phyloP scores from a whole-genome alignment of 2,797 vertebrate species.

The Dromococcyx pavoninus region DNA sequence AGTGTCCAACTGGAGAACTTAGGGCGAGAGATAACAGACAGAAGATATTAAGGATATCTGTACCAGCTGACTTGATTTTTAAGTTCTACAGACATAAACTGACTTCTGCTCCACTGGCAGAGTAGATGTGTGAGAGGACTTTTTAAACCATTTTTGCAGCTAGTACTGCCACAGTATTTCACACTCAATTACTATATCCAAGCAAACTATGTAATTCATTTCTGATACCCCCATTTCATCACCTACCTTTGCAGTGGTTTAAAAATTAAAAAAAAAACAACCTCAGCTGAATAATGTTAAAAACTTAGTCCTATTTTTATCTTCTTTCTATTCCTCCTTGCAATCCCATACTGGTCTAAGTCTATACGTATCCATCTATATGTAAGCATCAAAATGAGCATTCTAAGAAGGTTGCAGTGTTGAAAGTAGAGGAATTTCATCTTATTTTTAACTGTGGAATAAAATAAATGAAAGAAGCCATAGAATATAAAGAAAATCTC shows the following conservation, averaged over 20 bases:
- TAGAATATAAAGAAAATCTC: background rate
- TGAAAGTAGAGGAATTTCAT: background rate
- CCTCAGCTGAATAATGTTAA: background rate
- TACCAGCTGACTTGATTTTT: background rate
- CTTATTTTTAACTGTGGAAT: background rate
- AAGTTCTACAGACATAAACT: background rate
- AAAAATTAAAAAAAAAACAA: background rate
- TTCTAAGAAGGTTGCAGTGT: background rate
- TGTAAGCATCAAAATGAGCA: background rate
- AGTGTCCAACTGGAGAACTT: background rate
- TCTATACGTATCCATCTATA: accelerated
- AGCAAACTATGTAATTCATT: background rate
- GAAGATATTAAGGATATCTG: background rate
- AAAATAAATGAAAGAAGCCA: background rate
- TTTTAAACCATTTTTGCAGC: background rate
- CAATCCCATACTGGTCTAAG: background rate
- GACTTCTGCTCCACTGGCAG: background rate
- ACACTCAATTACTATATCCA: background rate
- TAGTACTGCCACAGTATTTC: background rate
- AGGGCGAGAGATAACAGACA: background rate
- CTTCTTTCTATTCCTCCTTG: background rate
- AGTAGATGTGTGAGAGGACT: background rate
- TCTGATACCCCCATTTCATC: background rate
- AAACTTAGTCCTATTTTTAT: background rate
- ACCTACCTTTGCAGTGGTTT: background rate